Evolutionary conservation across 2,888 invertebrate genomes (phyloP), one percentile per base, ranked within the genome.

Genomic region (Latheticus oryzae): DNA sequence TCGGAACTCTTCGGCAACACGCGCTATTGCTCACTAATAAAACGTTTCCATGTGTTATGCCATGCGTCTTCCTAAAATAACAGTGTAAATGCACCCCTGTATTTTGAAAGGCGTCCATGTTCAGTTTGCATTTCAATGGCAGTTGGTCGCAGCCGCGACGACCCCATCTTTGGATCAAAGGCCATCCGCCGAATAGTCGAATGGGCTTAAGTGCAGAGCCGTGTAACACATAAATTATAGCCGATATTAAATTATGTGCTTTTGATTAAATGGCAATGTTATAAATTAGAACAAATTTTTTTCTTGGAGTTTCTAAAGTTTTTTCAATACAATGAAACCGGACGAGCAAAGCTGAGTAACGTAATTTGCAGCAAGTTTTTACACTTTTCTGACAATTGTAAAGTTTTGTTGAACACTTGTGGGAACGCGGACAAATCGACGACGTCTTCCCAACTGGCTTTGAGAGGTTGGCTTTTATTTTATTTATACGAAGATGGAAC

Each of bases 61-160:
- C 59, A 51, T 65, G 61, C 60, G 61, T 63, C 63, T 64, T 67
- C 67, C 61, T 65, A 68, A 70, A 70, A 70, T 70, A 70, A 70
- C 69, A 69, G 65, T 62, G 64, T 63, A 68, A 67, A 65, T 58
- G 64, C 57, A 58, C 64, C 61, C 62, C 45, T 40, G 58, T 57
- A 59, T 61, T 61, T 50, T 58, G 60, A 50, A 48, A 60, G 17
- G 62, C 56, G 60, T 24, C 40, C 62, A n/a, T 59, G 67, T 62
- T 54, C 35, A 60, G 65, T 66, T 66, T 65, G 64, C 63, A 67
- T 66, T 66, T 65, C 58, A 67, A 63, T 67, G 64, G 51, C 62
- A 61, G 60, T 64, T 62, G 68, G 62, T 50, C 60, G 67, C 66
- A 65, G 67, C 64, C 61, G 30, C 60, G 54, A 59, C 66, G 55